phyloP scores from a whole-genome alignment of 2,113 vertebrate species.

The Poecilia latipinna region DNA sequence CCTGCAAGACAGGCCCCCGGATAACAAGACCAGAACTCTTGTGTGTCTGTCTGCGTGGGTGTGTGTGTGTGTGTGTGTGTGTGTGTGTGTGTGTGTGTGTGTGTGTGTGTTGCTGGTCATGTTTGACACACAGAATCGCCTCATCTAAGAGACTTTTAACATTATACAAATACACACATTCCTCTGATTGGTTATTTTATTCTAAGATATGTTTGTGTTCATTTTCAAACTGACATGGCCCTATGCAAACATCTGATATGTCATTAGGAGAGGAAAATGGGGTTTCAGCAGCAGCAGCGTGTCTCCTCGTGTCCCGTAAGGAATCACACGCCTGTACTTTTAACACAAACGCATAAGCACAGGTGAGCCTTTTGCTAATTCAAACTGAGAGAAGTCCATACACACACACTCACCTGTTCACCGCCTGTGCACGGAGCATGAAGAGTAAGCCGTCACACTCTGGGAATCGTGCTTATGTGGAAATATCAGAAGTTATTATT shows the following conservation, averaged over 20 bases:
- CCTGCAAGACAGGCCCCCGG: constrained; percentile 89
- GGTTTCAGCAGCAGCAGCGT: constrained; percentile 60
- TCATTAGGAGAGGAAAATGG: constrained; percentile 76
- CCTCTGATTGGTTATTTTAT: constrained; percentile 73
- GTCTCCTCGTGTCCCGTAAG: constrained; percentile 54
- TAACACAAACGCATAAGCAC: constrained; percentile 31
- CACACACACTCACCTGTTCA: not conserved
- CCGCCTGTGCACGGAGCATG: constrained; percentile 2
- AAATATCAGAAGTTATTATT: constrained; percentile 58
- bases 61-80: constrained; percentile 50
- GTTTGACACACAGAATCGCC: constrained; percentile 63
- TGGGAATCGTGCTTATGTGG: constrained; percentile 45
- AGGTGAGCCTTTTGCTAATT: constrained; percentile 26
- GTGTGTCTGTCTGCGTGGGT: constrained; percentile 11
- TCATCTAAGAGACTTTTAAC: constrained; percentile 65
- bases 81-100: constrained; percentile 47
- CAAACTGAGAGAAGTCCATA: constrained; percentile 11
- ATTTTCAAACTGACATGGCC: constrained; percentile 76
- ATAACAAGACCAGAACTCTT: constrained; percentile 87
- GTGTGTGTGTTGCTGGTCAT: constrained; percentile 41
- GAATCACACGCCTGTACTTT: constrained; percentile 24
- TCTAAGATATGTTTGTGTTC: constrained; percentile 47
- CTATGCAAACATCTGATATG: constrained; percentile 78
- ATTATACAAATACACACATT: constrained; percentile 43
- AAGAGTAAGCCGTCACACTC: constrained; percentile 32